Conservation (phyloP, 2,888 invertebrate genomes). For the Drosophila subquinaria region DNA sequence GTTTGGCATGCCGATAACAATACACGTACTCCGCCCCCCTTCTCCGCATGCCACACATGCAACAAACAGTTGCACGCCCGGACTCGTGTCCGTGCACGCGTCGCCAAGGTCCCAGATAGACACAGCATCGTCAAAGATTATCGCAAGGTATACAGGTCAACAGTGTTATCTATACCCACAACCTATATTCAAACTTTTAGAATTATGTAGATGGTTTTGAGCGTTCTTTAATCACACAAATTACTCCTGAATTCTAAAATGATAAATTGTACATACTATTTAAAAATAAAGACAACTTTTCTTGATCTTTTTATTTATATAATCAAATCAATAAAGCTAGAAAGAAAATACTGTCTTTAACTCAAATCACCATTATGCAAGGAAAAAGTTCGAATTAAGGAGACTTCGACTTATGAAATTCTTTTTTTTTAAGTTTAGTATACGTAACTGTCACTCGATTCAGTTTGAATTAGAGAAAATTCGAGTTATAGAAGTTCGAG, state of each 20-base stretch:
- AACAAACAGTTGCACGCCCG: conserved; percentile 62
- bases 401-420: no score
- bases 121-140: conserved; percentile 67
- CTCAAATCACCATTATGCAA: no score
- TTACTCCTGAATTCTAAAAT: not conserved
- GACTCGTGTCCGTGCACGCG: conserved; percentile 58
- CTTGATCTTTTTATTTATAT: not conserved
- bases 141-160: conserved; percentile 62
- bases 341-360: no score
- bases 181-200: conserved; percentile 16
- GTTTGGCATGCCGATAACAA: conserved; percentile 55
- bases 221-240: not conserved
- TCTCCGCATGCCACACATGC: conserved; percentile 28
- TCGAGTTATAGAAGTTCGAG: no score
- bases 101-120: conserved; percentile 55
- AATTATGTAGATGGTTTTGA: conserved; percentile 2
- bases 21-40: conserved; percentile 2
- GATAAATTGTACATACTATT: not conserved
- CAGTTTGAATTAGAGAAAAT: no score
- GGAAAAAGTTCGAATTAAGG: no score
- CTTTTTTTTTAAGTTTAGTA: no score
- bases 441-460: no score
- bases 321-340: no score
- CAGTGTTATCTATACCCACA: conserved; percentile 1
- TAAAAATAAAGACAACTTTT: not conserved